Percentiles rank a stretch among this genome's conserved stretches.
Conservation (phyloP, 2,888 invertebrate species). For the Epicampocera succincta region DNA sequence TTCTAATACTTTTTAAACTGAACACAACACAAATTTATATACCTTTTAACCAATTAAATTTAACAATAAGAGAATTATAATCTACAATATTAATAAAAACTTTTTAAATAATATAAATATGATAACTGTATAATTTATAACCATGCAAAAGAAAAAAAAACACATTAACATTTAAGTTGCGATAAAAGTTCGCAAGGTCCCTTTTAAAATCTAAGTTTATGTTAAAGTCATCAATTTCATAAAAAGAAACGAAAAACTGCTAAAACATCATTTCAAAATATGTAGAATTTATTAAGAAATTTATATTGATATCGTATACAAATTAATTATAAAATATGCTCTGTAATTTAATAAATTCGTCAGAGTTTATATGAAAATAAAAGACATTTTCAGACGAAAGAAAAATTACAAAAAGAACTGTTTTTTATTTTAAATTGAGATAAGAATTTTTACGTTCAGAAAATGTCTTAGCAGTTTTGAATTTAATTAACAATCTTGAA, state of each 20-base stretch:
- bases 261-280: conserved; percentile 31
- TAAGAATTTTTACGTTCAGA: conserved; percentile 12
- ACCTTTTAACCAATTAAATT: conserved; percentile 9
- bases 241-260: conserved; percentile 41
- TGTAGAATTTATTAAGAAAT: conserved; percentile 51
- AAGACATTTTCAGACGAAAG: conserved; percentile 29
- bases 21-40: conserved; percentile 29
- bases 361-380: conserved; percentile 41
- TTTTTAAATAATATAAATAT: conserved; percentile 9
- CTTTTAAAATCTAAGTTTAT: neutral
- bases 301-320: conserved; percentile 23
- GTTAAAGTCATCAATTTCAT: conserved; percentile 23
- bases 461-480: conserved; percentile 36
- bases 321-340: neutral
- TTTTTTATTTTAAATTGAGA: conserved; percentile 44
- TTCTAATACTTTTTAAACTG: conserved; percentile 33
- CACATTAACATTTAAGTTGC: neutral
- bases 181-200: neutral
- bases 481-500: conserved; percentile 1
- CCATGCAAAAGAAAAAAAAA: neutral
- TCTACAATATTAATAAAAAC: conserved; percentile 10
- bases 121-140: conserved; percentile 38
- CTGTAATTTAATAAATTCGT: conserved; percentile 43
- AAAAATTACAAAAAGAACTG: conserved; percentile 5
- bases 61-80: conserved; percentile 17